Base-by-base conservation (phyloP, 92 coral and sea anemone genomes). In the Parazoanthus atlanticus region DNA sequence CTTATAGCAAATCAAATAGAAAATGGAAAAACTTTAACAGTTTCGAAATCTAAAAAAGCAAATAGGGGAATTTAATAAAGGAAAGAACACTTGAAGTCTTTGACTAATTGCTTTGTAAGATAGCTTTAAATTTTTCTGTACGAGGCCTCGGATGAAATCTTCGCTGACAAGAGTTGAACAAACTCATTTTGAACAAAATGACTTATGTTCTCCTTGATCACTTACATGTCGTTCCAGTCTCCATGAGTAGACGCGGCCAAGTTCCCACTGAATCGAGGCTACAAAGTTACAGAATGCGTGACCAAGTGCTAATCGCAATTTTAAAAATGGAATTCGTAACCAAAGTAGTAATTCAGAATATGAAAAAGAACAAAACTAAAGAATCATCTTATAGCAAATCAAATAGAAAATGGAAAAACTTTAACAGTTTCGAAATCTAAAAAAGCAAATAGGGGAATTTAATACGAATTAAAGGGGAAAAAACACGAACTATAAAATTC, bases 21-120 rank as follows among this genome's bases (percentile, higher is more conserved):
- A 28, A 30, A 26, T 67, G 73, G 29, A 67, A 67, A 67, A 67
- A 23, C 43, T 38, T 3, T 38, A 38, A 38, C 43, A 38, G 6
- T 38, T 38, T 38, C 3, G 43, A 38, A 38, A 3, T 67, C n/a
- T 30, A n/a, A 28, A 66, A 66, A 66, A 23, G 73, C 31, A 66
- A 29, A 66, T 17, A 19, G 5, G 29, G 73, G 73, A 66, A 66
- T 66, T 66, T 28, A 66, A 11, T 3, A 38, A 6, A 6, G 43
- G n/a, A n/a, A 38, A 38, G 6, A 38, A 38, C 43, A 38, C 6
- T 31, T 82, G 75, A 64, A 82, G 86, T 82, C 54, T 82, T 82
- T 65, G 74, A 65, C 86, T 65, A 30, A 82, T 61, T 32, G 86
- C 86, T 0, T 65, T 38, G 76, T 82, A 82, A 46, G 86, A 82